These are phyloP conservation scores for Ruditapes philippinarum DNA, from an alignment of 1,140 invertebrate species.

Conservation along the genomic window DNA sequence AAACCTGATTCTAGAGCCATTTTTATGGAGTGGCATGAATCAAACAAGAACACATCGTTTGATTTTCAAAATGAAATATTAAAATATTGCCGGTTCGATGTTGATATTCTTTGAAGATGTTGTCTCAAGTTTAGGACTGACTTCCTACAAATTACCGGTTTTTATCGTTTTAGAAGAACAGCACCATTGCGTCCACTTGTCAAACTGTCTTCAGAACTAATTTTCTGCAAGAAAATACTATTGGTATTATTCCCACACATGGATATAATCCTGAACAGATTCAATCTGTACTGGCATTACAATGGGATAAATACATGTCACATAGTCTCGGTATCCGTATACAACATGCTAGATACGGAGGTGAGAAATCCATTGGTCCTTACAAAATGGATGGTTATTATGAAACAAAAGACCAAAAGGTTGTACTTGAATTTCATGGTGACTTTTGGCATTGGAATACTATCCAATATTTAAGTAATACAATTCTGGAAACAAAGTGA, in stretches of 20 bases:
- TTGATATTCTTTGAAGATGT: background rate
- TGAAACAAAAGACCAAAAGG: too few relatives aligned
- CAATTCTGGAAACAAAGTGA: too few relatives aligned
- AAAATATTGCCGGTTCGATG: too few relatives aligned
- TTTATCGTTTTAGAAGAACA: background rate
- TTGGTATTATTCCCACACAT: constrained; percentile 5
- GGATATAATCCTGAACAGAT: constrained; percentile 46
- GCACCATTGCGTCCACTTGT: background rate
- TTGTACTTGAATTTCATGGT: too few relatives aligned
- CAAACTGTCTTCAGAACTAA: constrained; percentile 21
- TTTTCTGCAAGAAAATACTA: constrained; percentile 1
- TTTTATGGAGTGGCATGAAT: too few relatives aligned
- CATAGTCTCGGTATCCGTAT: too few relatives aligned
- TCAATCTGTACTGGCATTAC: background rate
- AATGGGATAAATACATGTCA: too few relatives aligned
- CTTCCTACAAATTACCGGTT: background rate
- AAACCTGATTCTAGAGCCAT: too few relatives aligned
- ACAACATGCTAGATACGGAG: too few relatives aligned
- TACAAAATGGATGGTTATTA: background rate
- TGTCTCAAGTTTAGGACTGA: constrained; percentile 5
- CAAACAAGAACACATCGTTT: background rate
- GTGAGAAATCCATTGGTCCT: too few relatives aligned
- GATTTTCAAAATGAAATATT: constrained; percentile 2
- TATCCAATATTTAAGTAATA: too few relatives aligned
- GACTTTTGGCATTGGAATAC: too few relatives aligned